Base-by-base conservation (phyloP, 2,113 vertebrate genomes). In the Muscicapa adusta region DNA sequence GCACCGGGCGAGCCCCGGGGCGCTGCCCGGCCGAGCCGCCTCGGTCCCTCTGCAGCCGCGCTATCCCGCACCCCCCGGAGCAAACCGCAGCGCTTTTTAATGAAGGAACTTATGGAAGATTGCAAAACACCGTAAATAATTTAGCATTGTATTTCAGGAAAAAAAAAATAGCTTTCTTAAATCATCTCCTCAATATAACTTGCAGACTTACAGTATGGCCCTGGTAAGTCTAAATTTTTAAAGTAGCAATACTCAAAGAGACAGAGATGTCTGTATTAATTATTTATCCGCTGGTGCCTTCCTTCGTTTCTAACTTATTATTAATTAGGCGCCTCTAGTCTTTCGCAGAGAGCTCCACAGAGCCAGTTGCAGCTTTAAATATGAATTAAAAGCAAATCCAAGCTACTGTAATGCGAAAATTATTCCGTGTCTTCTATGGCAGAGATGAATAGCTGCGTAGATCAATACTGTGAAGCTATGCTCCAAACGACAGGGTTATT, bases 391-490 rank as follows among this genome's bases (percentile, higher is more conserved):
- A 98, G 98, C 98, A 99, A 98, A 98, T 98, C 98, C 98, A 94
- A 98, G 98, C 98, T 98, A 97, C 98, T 98, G 98, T 98, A 98
- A 98, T 98, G 98, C 97, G 97, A 98, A 98, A 98, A 98, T 98
- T 98, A 98, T 98, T 98, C 98, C 98, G 98, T 98, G 98, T 98
- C 98, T 98, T 98, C 98, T 97, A 98, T 98, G 97, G 98, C 98
- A 98, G 98, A 99, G 98, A 98, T 98, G 98, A 98, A 98, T 98
- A 98, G 97, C 97, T 91, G 88, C 61, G 92, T 89, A 97, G 98
- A 99, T 99, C 99, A 98, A 99, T 99, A 99, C 96, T 93, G 98
- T 98, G 98, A 97, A 97, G 98, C 98, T 98, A 97, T 97, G 98
- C 98, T 98, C 97, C 97, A 95, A 98, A 98, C 97, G 97, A 98